These are phyloP conservation scores for Sanderia malayensis DNA, from an alignment of 30 jellyfish, hydroid and myxozoan species.

Conservation along the genomic window DNA sequence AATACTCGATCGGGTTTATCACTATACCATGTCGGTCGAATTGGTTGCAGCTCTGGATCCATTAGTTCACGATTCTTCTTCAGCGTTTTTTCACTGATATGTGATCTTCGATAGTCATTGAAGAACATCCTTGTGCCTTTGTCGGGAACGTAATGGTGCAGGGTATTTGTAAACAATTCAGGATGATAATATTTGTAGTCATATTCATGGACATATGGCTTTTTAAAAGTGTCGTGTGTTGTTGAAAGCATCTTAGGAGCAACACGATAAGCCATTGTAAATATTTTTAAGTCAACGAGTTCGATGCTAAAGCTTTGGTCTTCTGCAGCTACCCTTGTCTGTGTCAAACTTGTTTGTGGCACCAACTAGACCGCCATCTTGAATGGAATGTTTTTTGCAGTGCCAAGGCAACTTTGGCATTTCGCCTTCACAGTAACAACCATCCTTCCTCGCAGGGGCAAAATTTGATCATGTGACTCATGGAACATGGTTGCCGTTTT, in stretches of 20 bases:
- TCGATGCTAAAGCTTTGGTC: no score
- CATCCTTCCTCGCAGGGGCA: neutral
- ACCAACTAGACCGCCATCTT: neutral
- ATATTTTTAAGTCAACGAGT: no score
- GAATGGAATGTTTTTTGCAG: neutral
- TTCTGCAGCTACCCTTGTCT: no score
- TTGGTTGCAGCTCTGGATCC: slow-evolving; percentile 12
- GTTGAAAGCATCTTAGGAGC: slow-evolving; percentile 61
- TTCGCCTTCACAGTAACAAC: slow-evolving; percentile 3
- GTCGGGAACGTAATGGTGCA: slow-evolving; percentile 55
- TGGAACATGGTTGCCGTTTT: slow-evolving; percentile 6
- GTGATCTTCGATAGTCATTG: slow-evolving; percentile 66
- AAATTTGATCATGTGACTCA: slow-evolving; percentile 14
- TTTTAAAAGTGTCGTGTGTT: slow-evolving; percentile 59
- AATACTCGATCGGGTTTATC: slow-evolving; percentile 73
- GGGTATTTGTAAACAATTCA: slow-evolving; percentile 35
- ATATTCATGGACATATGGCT: slow-evolving; percentile 44
- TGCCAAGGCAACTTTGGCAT: slow-evolving; percentile 4
- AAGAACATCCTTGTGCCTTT: slow-evolving; percentile 55
- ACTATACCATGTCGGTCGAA: slow-evolving; percentile 67
- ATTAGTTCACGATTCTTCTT: slow-evolving; percentile 32
- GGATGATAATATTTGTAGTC: slow-evolving; percentile 73
- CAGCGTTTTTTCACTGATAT: slow-evolving; percentile 51
- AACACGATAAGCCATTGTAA: slow-evolving; percentile 57
- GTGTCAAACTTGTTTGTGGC: no score